phyloP scores from a whole-genome alignment of 1,140 invertebrate genomes.

The Magallana ariakensis region DNA sequence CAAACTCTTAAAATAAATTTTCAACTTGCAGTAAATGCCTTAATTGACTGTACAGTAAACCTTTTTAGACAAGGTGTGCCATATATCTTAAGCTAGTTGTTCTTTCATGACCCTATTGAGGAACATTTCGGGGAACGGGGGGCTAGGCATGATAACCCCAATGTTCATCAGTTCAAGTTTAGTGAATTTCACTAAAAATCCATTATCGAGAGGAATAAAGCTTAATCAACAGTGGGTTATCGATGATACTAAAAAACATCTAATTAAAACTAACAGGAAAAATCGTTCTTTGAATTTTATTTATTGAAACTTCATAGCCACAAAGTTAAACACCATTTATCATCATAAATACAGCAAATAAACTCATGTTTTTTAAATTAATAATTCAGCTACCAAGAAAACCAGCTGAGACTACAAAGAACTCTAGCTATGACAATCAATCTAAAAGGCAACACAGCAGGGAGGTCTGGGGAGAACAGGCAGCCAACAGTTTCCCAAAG shows the following conservation, averaged over 20 bases:
- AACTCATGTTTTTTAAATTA: no score
- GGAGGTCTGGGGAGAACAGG: not conserved
- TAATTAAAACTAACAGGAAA: not conserved
- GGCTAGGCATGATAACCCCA: slow-evolving; percentile 46
- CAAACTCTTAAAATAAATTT: no score
- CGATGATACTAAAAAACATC: no score
- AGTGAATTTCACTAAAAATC: not conserved
- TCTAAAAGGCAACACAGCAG: slow-evolving; percentile 27
- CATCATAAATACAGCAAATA: no score
- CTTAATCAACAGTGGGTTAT: no score
- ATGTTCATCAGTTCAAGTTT: slow-evolving; percentile 40
- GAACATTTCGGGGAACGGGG: slow-evolving; percentile 52
- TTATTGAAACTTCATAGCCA: no score
- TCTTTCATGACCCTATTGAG: slow-evolving; percentile 50
- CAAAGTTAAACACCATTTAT: no score
- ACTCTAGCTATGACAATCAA: slow-evolving; percentile 29
- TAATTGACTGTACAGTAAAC: not conserved
- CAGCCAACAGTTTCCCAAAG: not conserved
- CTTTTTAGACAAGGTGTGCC: slow-evolving; percentile 15
- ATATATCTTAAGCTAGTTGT: slow-evolving; percentile 42
- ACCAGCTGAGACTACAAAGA: slow-evolving; percentile 39
- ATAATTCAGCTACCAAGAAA: not conserved
- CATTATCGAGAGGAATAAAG: no score
- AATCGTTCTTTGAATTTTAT: not conserved
- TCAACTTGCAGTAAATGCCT: not conserved